A percentile compares a stretch with the other conserved stretches of the same genome.
Evolutionary conservation across 2,113 vertebrate genomes (phyloP).

Genomic region (Athene cunicularia): DNA sequence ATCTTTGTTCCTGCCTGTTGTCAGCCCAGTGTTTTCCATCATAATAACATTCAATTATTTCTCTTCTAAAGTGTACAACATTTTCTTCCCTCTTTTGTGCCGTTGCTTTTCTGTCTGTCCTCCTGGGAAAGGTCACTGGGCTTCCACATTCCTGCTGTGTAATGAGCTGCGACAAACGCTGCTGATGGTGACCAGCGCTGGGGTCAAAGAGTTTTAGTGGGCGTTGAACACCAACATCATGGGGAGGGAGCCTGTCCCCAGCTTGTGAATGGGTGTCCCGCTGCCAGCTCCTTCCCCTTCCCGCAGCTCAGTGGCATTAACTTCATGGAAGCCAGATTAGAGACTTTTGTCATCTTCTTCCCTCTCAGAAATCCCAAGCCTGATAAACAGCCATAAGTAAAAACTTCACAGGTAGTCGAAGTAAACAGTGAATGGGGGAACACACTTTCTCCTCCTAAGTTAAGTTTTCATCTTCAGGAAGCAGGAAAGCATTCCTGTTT

Average conservation of each 20-base stretch:
- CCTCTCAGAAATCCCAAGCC: background rate
- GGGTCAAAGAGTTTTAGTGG: constrained; percentile 22
- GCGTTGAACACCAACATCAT: background rate
- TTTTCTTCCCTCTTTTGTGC: constrained; percentile 35
- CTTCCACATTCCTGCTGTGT: constrained; percentile 44
- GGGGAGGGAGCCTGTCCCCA: background rate
- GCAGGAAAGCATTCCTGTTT: background rate
- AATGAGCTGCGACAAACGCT: constrained; percentile 40
- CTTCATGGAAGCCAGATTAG: background rate
- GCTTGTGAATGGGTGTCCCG: background rate
- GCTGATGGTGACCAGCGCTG: background rate
- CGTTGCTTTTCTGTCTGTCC: constrained; percentile 11
- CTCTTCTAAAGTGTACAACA: background rate
- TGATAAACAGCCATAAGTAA: background rate
- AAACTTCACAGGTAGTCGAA: background rate
- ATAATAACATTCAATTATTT: constrained; percentile 53
- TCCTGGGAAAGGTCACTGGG: constrained; percentile 56
- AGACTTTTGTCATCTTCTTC: background rate
- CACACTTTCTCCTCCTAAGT: background rate
- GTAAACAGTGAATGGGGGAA: background rate
- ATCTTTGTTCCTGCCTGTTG: background rate
- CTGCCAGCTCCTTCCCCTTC: background rate
- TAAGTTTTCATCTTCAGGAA: background rate
- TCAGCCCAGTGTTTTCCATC: constrained; percentile 33
- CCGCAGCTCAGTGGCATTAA: background rate